phyloP scores from a whole-genome alignment of 2,113 vertebrate species.

The Cyphomyrus discorhynchus region DNA sequence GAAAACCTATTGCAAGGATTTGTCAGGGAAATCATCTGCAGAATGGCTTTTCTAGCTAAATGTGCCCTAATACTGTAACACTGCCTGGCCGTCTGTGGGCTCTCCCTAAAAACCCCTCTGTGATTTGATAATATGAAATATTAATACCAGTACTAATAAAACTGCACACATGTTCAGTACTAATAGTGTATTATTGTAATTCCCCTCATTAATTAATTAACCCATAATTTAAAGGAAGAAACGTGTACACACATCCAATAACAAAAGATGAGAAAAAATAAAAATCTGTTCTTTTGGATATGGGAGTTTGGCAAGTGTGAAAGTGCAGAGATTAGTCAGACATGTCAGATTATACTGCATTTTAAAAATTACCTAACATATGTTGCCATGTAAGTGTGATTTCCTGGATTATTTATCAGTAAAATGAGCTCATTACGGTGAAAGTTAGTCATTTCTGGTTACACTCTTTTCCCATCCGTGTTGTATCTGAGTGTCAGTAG shows the following conservation, averaged over 20 bases:
- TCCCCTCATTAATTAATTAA: background rate
- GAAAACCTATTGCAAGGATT: background rate
- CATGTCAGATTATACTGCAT: background rate
- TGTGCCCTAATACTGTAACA: slow-evolving; percentile 1
- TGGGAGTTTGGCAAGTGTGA: background rate
- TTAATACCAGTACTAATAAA: background rate
- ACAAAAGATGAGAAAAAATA: background rate
- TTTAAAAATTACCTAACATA: slow-evolving; percentile 10
- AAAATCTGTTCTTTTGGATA: background rate
- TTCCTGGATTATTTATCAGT: slow-evolving; percentile 16
- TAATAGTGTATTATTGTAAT: background rate
- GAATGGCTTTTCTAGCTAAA: slow-evolving; percentile 17
- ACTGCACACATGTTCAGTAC: background rate
- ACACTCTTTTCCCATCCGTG: background rate
- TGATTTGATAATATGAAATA: background rate
- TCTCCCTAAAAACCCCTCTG: background rate
- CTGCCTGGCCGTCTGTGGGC: background rate
- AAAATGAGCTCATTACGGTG: background rate
- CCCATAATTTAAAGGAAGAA: background rate
- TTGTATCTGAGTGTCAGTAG: background rate
- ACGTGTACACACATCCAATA: background rate
- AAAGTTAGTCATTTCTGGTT: background rate
- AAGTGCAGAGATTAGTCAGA: slow-evolving; percentile 13
- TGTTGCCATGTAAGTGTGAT: slow-evolving; percentile 1
- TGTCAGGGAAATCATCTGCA: background rate